phyloP scores from a whole-genome alignment of 2,113 vertebrate species.

The Zosterops borbonicus region DNA sequence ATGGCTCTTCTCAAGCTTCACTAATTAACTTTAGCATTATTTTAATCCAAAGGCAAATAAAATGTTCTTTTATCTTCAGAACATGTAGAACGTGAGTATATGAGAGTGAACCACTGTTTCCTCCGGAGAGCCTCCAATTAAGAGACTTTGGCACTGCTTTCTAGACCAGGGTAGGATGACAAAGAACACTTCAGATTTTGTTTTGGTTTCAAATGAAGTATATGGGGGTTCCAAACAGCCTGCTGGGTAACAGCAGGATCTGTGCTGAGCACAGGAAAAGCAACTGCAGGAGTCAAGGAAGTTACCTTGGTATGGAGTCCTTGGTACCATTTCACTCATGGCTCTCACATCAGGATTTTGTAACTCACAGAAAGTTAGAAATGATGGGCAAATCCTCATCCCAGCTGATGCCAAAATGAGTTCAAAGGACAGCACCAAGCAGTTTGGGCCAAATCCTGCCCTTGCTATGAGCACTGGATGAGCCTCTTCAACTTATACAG shows the following conservation, averaged over 20 bases:
- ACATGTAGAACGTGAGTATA: background rate
- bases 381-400: background rate
- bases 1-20: background rate
- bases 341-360: background rate
- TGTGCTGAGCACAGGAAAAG: conserved; percentile 50
- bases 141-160: conserved; percentile 19
- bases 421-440: background rate
- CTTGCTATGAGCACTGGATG: background rate
- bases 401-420: background rate
- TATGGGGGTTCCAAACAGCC: conserved; percentile 21
- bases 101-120: background rate
- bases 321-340: background rate
- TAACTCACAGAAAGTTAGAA: background rate
- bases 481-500: background rate
- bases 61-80: conserved; percentile 11
- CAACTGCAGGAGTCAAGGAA: conserved; percentile 54
- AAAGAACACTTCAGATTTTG: conserved; percentile 42
- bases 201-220: conserved; percentile 40
- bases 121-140: conserved; percentile 38
- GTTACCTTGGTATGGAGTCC: conserved; percentile 25
- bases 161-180: background rate
- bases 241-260: conserved; percentile 32
- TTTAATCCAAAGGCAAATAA: conserved; percentile 48
- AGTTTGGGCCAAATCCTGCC: background rate
- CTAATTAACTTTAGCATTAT: background rate